Conservation (phyloP, 2,797 vertebrate species). For the Neosalanx taihuensis region DNA sequence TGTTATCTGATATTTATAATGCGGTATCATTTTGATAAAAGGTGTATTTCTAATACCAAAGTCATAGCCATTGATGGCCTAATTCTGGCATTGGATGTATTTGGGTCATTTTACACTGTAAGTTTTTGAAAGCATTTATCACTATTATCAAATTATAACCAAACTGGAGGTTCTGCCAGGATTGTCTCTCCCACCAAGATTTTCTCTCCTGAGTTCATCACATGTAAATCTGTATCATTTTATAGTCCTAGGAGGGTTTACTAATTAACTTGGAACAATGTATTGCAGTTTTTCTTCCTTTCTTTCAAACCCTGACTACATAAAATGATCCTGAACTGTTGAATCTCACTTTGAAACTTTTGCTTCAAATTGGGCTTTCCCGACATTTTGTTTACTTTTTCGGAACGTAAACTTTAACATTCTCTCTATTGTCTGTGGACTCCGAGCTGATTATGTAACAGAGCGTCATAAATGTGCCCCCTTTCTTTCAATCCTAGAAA, state of each 20-base stretch:
- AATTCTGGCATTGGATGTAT: too few species aligned
- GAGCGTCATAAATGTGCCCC: conserved; percentile 69
- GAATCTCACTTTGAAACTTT: conserved; percentile 30
- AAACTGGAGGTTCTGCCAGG: conserved; percentile 26
- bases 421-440: conserved; percentile 72
- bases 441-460: conserved; percentile 72
- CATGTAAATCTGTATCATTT: not conserved
- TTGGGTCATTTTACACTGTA: too few species aligned
- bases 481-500: too few species aligned
- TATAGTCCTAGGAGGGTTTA: too few species aligned
- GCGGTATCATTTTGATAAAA: too few species aligned
- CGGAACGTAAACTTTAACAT: conserved; percentile 76
- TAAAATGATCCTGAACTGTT: conserved; percentile 9
- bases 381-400: conserved; percentile 70
- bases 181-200: not conserved
- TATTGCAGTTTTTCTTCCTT: not conserved
- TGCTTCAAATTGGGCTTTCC: conserved; percentile 37
- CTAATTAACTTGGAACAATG: too few species aligned
- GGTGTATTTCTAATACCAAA: too few species aligned
- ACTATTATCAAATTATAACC: too few species aligned
- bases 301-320: not conserved
- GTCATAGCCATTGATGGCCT: too few species aligned
- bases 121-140: too few species aligned
- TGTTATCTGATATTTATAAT: too few species aligned
- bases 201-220: not conserved